Conservation (phyloP, 2,888 invertebrate genomes). For the Xestia c-nigrum region DNA sequence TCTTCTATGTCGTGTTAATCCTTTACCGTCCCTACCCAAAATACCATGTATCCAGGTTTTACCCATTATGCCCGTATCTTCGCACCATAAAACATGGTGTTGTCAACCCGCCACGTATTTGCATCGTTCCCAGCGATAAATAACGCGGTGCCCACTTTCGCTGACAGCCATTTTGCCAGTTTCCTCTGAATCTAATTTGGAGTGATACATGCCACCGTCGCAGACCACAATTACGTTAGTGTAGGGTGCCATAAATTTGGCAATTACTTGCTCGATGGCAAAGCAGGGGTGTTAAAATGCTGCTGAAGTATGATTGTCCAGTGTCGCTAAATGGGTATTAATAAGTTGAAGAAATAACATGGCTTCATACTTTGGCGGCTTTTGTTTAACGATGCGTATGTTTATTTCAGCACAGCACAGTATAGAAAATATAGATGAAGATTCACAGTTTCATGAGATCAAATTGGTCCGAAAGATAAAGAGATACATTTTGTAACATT, state of each 20-base stretch:
- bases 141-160: slow-evolving; percentile 74
- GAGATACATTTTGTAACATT: neutral
- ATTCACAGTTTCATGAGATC: neutral
- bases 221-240: slow-evolving; percentile 88
- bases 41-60: slow-evolving; percentile 22
- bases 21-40: slow-evolving; percentile 11
- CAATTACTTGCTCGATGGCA: slow-evolving; percentile 87
- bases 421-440: neutral
- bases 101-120: slow-evolving; percentile 60
- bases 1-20: neutral
- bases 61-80: slow-evolving; percentile 50
- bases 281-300: slow-evolving; percentile 81
- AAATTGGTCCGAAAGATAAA: neutral
- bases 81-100: slow-evolving; percentile 65
- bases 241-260: slow-evolving; percentile 88
- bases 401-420: neutral
- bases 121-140: slow-evolving; percentile 70
- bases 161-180: slow-evolving; percentile 80
- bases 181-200: slow-evolving; percentile 87
- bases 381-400: no score
- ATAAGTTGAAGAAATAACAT: neutral
- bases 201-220: slow-evolving; percentile 86
- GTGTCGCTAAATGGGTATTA: neutral
- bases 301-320: slow-evolving; percentile 60
- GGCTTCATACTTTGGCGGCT: neutral